These are phyloP conservation scores for Spodoptera litura DNA, from an alignment of 1,140 invertebrate genomes.

Conservation along the genomic window DNA sequence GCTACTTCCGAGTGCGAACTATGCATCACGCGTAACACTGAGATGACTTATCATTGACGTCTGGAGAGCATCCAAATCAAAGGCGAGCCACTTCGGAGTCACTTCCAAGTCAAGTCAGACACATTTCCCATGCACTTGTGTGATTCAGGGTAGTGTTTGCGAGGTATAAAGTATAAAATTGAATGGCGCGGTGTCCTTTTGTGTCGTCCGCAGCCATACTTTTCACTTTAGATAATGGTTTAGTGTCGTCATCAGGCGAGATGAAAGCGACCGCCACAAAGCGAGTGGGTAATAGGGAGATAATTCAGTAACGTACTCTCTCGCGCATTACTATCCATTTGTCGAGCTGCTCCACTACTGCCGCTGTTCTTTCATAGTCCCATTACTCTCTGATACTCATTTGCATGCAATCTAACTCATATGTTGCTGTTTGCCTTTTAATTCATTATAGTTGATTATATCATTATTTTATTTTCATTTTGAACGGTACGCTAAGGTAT, in stretches of 20 bases:
- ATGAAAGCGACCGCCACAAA: constrained; percentile 80
- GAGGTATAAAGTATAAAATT: constrained; percentile 52
- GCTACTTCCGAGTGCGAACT: constrained; percentile 12
- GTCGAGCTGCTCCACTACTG: constrained; percentile 39
- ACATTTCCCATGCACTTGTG: constrained; percentile 15
- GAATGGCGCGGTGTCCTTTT: constrained; percentile 34
- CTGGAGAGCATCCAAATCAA: constrained; percentile 22
- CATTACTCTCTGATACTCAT: not conserved
- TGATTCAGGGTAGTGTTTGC: constrained; percentile 12
- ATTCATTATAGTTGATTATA: not conserved
- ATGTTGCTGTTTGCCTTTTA: constrained; percentile 59
- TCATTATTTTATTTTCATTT: not conserved
- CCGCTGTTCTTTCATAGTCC: not conserved
- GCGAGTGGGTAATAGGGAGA: constrained; percentile 83
- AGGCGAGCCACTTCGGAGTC: constrained; percentile 30
- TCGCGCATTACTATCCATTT: constrained; percentile 77
- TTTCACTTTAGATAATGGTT: constrained; percentile 64
- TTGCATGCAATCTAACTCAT: not conserved
- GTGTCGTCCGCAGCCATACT: constrained; percentile 32
- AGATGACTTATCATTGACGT: constrained; percentile 28
- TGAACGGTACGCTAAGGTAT: too few relatives aligned
- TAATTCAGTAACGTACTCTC: constrained; percentile 75
- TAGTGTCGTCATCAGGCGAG: constrained; percentile 68
- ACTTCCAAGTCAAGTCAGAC: not conserved
- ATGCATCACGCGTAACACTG: not conserved